Evolutionary conservation across 53 echinoderm and acorn worm species (phyloP).

Genomic region (Patiria pectinifera): DNA sequence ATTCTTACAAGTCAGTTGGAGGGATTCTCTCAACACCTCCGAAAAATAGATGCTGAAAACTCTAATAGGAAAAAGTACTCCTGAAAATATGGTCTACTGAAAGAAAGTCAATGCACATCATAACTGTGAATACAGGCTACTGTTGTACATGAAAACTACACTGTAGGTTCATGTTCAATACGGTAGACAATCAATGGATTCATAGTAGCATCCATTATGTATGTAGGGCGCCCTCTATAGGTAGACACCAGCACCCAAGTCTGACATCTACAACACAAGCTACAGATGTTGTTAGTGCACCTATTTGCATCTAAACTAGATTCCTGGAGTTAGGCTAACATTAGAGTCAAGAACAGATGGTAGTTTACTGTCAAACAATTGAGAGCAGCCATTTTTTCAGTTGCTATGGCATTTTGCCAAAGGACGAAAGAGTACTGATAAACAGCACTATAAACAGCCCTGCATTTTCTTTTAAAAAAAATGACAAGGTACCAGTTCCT

Average conservation of each 20-base stretch:
- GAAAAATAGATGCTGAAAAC: neutral
- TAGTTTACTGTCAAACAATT: neutral
- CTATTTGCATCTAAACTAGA: neutral
- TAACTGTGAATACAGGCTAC: neutral
- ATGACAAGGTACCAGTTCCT: too few species aligned
- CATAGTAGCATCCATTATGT: neutral
- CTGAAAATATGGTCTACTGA: neutral
- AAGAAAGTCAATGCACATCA: neutral
- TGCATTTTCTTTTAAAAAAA: too few species aligned
- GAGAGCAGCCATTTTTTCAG: neutral
- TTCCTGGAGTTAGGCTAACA: neutral
- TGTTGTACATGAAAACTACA: neutral
- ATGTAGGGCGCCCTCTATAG: neutral
- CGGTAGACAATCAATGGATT: too few species aligned
- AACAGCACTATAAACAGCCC: too few species aligned
- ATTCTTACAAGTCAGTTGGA: neutral
- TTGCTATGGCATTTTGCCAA: neutral
- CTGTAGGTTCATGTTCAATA: neutral
- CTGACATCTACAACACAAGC: conserved; percentile 2
- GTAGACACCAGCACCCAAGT: neutral
- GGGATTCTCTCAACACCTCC: neutral
- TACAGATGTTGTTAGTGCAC: conserved; percentile 46
- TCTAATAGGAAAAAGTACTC: neutral
- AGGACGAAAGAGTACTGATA: neutral
- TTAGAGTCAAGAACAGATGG: neutral